Base-by-base conservation (phyloP, 2,113 vertebrate genomes). In the Eira barbara region DNA sequence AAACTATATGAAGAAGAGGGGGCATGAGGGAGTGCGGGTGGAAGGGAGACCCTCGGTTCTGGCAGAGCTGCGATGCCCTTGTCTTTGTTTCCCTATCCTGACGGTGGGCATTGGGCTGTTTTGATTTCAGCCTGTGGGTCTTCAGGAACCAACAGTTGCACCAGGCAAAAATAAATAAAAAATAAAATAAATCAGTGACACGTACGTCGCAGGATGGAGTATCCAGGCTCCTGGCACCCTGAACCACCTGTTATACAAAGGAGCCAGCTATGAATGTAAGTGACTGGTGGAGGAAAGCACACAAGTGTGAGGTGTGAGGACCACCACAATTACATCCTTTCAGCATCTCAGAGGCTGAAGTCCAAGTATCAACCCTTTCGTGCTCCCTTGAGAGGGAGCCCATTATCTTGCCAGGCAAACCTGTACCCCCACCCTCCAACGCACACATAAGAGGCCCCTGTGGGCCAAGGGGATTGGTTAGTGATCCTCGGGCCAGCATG, bases 121-220 rank as follows among this genome's bases (percentile, higher is more conserved):
- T 92, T 73, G 74, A 74, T 94, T 97, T 97, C 96, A 84, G 84
- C 81, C 85, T 76, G 59, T 55, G 42, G 55, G 34, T 65, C 88
- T 80, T 29, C 36, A 39, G 79, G 23, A 27, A 63, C 57, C 15
- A 11, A 61, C 47, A 6, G 69, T 25, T 83, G 25, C n/a, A 8
- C 67, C 18, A 23, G 2, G 67, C 20, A 69, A 73, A 74, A 65
- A 39, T 39, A 39, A 39, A 39, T 39, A 39, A 34, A 4, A 65
- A 31, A 65, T 15, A 45, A 45, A 45, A 45, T 47, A 47, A 9
- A 47, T 47, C 36, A 42, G 36, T 5, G 23, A 74, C 71, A 36
- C 4, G 27, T 18, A 76, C 4, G 14, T 63, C 11, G 4, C 1
- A 6, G 7, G 23, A 14, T 3, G 4, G 34, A 31, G 42, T 4